phyloP scores from a whole-genome alignment of 2,113 vertebrate genomes.

The Leptodactylus fuscus region DNA sequence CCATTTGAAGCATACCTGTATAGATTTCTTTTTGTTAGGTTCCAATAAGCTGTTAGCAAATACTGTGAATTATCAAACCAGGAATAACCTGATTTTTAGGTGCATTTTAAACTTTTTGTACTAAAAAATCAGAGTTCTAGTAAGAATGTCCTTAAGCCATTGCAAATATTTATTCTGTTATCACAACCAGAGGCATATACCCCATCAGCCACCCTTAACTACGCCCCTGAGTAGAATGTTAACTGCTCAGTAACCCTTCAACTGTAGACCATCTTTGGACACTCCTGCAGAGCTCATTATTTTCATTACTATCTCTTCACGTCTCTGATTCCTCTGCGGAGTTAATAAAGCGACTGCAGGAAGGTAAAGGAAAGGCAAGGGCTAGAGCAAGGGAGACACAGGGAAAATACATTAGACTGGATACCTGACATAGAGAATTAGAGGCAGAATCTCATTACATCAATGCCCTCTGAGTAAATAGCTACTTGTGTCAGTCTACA shows the following conservation, averaged over 20 bases:
- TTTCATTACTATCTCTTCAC: background rate
- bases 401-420: conserved; percentile 28
- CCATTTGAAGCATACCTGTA: no score
- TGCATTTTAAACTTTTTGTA: no score
- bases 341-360: conserved; percentile 20
- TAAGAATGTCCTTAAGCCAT: no score
- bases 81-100: no score
- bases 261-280: background rate
- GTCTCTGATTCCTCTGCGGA: background rate
- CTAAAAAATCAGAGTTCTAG: no score
- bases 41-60: no score
- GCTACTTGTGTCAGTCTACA: conserved; percentile 44
- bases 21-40: no score
- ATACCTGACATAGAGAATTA: conserved; percentile 49
- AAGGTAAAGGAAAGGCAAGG: background rate
- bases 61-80: no score
- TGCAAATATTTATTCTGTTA: no score
- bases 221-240: background rate
- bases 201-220: background rate
- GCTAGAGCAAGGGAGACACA: background rate
- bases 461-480: conserved; percentile 56
- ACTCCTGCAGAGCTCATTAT: background rate
- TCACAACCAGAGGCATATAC: no score
- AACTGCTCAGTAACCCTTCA: background rate
- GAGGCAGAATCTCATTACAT: conserved; percentile 48